These are phyloP conservation scores for Daktulosphaira vitifoliae DNA, from an alignment of 1,140 invertebrate species.

Conservation along the genomic window DNA sequence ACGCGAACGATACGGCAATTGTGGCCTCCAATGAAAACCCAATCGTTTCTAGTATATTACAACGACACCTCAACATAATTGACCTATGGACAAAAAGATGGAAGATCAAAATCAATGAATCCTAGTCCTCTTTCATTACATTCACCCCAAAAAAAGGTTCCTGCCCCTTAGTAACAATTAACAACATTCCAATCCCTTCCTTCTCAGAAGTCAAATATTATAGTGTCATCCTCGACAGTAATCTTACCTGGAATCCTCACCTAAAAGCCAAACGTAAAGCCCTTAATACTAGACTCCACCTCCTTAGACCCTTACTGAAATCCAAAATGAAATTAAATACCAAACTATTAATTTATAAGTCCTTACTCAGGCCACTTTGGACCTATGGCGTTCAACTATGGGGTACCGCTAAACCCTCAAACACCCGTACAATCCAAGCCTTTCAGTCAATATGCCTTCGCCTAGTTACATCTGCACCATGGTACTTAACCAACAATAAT, in stretches of 20 bases:
- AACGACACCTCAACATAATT: neutral
- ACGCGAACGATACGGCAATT: slow-evolving; percentile 27
- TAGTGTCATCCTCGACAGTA: neutral
- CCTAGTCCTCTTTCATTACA: neutral
- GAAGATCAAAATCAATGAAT: neutral
- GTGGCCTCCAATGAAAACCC: neutral
- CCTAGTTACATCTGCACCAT: neutral
- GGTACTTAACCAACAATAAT: neutral
- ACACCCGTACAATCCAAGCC: neutral
- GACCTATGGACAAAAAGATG: neutral
- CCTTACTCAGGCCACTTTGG: neutral
- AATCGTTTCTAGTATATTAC: neutral
- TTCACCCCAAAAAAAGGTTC: slow-evolving; percentile 11
- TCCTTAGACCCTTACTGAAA: neutral
- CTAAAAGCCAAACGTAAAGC: neutral
- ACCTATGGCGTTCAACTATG: slow-evolving; percentile 6
- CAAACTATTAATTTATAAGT: neutral
- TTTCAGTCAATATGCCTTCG: neutral
- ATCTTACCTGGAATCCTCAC: neutral
- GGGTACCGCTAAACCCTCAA: neutral
- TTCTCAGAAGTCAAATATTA: neutral
- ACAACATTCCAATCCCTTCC: neutral
- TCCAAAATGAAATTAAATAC: neutral
- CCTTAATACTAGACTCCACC: neutral
- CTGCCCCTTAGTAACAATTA: neutral